A percentile compares a stretch with the other conserved stretches of the same genome.
Conservation (phyloP, 2,888 invertebrate species). For the Nomada ferruginata region DNA sequence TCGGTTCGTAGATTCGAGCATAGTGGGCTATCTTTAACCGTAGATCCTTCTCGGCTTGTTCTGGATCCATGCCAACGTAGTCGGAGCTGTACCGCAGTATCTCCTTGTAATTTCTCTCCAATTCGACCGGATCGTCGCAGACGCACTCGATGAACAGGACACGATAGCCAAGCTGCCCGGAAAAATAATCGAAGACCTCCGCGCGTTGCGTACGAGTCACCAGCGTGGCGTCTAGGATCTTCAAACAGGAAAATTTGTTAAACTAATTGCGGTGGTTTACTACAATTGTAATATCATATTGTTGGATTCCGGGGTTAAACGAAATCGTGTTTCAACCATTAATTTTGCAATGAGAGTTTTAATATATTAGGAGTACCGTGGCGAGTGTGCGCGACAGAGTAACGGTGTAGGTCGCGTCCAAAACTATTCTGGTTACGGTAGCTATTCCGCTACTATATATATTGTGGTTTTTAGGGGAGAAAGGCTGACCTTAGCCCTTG, state of each 20-base stretch:
- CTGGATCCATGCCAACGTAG: slow-evolving; percentile 92
- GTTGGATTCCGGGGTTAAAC: too few species aligned
- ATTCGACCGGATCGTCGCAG: slow-evolving; percentile 91
- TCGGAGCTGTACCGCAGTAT: slow-evolving; percentile 95
- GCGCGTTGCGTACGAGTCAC: slow-evolving; percentile 93
- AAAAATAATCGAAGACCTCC: slow-evolving; percentile 90
- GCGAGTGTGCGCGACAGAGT: too few species aligned
- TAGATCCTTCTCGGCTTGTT: slow-evolving; percentile 92
- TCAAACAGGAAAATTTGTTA: slow-evolving; percentile 73
- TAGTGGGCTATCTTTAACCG: slow-evolving; percentile 93
- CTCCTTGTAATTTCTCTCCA: slow-evolving; percentile 91
- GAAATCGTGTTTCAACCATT: too few species aligned
- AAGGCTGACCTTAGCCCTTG: too few species aligned
- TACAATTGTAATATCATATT: too few species aligned
- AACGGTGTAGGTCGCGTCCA: too few species aligned
- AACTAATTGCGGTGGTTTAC: slow-evolving; percentile 2
- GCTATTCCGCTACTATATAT: too few species aligned
- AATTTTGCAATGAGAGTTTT: too few species aligned
- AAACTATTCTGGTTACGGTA: too few species aligned
- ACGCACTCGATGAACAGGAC: slow-evolving; percentile 96
- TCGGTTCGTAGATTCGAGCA: slow-evolving; percentile 91
- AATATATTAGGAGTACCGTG: too few species aligned
- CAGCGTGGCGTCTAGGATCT: slow-evolving; percentile 97
- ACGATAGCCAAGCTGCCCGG: slow-evolving; percentile 90
- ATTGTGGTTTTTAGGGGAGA: too few species aligned